Evolutionary conservation across 2,797 vertebrate genomes (phyloP), one percentile per base, ranked within the genome.

Genomic region (Limnodromus scolopaceus): DNA sequence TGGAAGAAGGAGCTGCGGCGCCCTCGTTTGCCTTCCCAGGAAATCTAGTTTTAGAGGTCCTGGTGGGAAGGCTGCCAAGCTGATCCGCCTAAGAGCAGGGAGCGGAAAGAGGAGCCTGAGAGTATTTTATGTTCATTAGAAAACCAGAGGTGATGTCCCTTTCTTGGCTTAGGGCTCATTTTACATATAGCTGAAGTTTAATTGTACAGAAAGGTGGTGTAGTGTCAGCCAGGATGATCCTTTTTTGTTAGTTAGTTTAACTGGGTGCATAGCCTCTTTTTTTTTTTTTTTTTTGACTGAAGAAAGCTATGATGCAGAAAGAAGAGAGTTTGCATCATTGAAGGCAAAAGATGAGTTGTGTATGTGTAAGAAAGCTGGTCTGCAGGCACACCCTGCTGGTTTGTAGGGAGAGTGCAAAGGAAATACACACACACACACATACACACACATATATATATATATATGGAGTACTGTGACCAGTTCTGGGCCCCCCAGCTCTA

Each of bases 301-400:
- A 58, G 25, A n/a, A 46, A 32, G 18, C 28, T 63, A 4, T 70
- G 86, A 38, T 55, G 80, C n/a, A 68, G 16, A 20, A 63, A 43
- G 16, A 58, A 27, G 36, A 60, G 36, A 71, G 24, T 70, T 93
- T 84, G 49, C 86, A 87, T 93, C 84, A 70, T 70, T 90, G 72
- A 64, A 58, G 63, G 36, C 13, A 51, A 68, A 54, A 81, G 49
- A 22, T 7, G 6, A 49, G 23, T 3, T 13, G 18, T 6, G 34
- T 48, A 48, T 39, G 27, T 39, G 22, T 32, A 45, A 61, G 90
- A 92, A 97, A 97, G 70, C 54, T 91, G 95, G 85, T 96, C 87
- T 11, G 15, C 83, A 85, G 43, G 95, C 97, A 86, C 98, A 97
- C 91, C 96, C 98, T 98, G 92, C 97, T 98, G 98, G 97, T 65